Evolutionary conservation across 2,888 invertebrate species (phyloP).

Genomic region (Dolomedes plantarius): DNA sequence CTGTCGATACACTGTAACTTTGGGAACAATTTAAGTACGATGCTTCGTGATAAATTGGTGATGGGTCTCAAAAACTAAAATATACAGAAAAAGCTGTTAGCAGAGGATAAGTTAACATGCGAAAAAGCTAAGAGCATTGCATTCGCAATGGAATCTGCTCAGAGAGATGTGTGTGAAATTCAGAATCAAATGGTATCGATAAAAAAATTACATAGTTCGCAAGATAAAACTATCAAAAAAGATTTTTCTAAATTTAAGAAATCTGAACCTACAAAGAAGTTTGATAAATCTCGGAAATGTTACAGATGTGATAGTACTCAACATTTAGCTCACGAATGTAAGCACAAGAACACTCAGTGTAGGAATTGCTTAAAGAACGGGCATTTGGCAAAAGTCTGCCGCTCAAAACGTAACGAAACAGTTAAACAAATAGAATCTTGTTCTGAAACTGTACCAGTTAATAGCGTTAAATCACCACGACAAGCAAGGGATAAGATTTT

Average conservation of each 20-base stretch:
- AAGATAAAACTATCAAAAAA: slow-evolving; percentile 43
- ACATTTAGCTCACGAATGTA: slow-evolving; percentile 54
- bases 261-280: slow-evolving; percentile 41
- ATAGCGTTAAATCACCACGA: slow-evolving; percentile 55
- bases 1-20: slow-evolving; percentile 49
- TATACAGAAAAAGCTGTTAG: slow-evolving; percentile 55
- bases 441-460: slow-evolving; percentile 54
- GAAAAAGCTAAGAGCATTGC: slow-evolving; percentile 52
- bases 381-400: slow-evolving; percentile 55
- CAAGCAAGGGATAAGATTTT: slow-evolving; percentile 56
- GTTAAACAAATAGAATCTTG: slow-evolving; percentile 56
- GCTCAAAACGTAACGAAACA: slow-evolving; percentile 53
- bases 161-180: slow-evolving; percentile 52
- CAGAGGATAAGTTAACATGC: slow-evolving; percentile 53
- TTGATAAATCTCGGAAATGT: slow-evolving; percentile 51
- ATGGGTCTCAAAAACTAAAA: slow-evolving; percentile 48
- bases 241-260: slow-evolving; percentile 51
- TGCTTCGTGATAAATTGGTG: slow-evolving; percentile 53
- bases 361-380: slow-evolving; percentile 52
- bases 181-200: slow-evolving; percentile 51
- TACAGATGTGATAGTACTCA: slow-evolving; percentile 55
- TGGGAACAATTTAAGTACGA: slow-evolving; percentile 48
- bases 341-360: slow-evolving; percentile 53
- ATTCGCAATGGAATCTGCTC: slow-evolving; percentile 53
- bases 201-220: slow-evolving; percentile 44